phyloP scores from a whole-genome alignment of 2,797 vertebrate genomes.

The Manis crassicaudata region DNA sequence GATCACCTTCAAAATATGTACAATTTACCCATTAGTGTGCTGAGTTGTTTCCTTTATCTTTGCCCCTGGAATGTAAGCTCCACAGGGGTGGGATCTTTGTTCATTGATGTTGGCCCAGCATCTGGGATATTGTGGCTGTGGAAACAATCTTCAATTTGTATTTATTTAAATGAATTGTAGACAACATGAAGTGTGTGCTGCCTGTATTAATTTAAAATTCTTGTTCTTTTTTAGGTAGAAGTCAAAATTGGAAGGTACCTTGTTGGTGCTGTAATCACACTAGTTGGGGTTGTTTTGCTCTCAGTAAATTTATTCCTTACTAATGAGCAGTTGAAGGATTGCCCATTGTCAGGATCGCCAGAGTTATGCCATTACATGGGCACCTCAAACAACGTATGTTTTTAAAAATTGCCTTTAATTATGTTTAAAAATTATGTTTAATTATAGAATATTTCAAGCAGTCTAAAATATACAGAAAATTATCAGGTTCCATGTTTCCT shows the following conservation, averaged over 20 bases:
- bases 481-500: background rate
- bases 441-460: background rate
- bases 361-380: background rate
- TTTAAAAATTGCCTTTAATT: background rate
- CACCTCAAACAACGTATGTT: conserved; percentile 24
- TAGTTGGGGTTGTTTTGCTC: conserved; percentile 15
- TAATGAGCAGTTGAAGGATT: background rate
- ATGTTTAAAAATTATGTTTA: background rate
- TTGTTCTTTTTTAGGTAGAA: conserved; percentile 34
- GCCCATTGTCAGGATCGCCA: background rate
- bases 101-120: background rate
- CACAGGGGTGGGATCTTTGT: background rate
- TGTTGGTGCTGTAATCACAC: background rate
- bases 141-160: background rate
- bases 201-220: background rate
- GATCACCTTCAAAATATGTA: background rate
- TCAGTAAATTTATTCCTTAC: background rate
- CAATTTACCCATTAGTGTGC: background rate
- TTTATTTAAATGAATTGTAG: background rate
- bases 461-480: background rate
- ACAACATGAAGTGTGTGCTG: background rate
- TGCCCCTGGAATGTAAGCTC: background rate
- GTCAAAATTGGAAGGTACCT: conserved; percentile 13
- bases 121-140: background rate
- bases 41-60: background rate